Percentiles rank a stretch among this genome's conserved stretches.
phyloP scores from a whole-genome alignment of 2,113 vertebrate species.

The Himantopus leucocephalus region DNA sequence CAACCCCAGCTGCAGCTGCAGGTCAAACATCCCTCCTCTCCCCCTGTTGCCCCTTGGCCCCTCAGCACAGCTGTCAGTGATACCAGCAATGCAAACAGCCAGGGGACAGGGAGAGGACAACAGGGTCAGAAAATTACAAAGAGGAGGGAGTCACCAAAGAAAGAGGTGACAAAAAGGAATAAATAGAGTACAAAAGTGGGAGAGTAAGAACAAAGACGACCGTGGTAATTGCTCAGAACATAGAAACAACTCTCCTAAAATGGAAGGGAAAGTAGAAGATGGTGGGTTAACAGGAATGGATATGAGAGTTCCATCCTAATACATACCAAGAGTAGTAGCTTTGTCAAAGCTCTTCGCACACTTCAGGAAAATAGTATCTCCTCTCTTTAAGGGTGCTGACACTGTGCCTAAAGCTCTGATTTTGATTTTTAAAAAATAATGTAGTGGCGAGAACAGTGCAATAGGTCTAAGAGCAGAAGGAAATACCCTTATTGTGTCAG shows the following conservation, averaged over 20 bases:
- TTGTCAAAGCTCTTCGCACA: background rate
- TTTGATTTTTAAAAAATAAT: background rate
- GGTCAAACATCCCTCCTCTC: background rate
- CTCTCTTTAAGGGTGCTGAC: background rate
- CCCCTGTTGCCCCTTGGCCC: background rate
- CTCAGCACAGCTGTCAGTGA: background rate
- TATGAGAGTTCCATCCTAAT: background rate
- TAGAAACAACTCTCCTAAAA: background rate
- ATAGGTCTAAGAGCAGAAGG: background rate
- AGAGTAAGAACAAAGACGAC: background rate
- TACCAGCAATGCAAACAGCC: background rate
- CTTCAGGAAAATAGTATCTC: background rate
- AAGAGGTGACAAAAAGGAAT: background rate
- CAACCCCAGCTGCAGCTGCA: background rate
- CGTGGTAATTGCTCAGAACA: background rate
- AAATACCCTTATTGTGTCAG: background rate
- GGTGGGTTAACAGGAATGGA: background rate
- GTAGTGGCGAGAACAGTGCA: background rate
- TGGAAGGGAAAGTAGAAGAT: background rate
- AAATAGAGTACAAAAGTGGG: background rate
- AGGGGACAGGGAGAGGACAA: background rate
- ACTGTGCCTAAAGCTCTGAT: background rate
- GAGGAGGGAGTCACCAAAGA: background rate
- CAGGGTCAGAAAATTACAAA: background rate
- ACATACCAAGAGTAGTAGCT: background rate